A percentile compares a stretch with the other conserved stretches of the same genome.
These are phyloP conservation scores for Lordiphosa stackelbergi DNA, from an alignment of 1,140 invertebrate species.

Conservation along the genomic window DNA sequence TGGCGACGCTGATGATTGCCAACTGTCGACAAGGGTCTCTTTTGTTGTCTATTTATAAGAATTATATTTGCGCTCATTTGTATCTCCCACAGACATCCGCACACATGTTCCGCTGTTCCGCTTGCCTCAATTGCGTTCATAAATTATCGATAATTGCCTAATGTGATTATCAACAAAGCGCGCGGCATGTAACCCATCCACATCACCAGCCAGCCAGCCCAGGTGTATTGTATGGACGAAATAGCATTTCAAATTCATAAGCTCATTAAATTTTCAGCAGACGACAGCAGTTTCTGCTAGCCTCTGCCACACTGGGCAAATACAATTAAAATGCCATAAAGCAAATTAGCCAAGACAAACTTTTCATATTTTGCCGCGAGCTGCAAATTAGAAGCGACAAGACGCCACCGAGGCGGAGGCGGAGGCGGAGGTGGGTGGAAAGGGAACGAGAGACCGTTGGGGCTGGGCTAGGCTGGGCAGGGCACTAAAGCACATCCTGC, in stretches of 20 bases:
- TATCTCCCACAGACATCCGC: conserved; percentile 29
- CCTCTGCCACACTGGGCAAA: conserved; percentile 49
- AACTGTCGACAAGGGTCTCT: conserved; percentile 69
- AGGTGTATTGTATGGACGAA: conserved; percentile 37
- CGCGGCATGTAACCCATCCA: conserved; percentile 13
- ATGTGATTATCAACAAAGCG: conserved; percentile 44
- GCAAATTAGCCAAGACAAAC: conserved; percentile 74
- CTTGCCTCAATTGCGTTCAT: conserved; percentile 62
- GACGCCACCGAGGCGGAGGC: conserved; percentile 16
- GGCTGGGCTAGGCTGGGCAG: conserved; percentile 16
- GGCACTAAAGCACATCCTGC: conserved; percentile 70
- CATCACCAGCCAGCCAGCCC: background rate
- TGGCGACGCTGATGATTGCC: conserved; percentile 51
- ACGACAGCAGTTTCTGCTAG: conserved; percentile 30
- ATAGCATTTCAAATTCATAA: conserved; percentile 63
- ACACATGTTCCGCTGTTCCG: conserved; percentile 40
- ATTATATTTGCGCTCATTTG: conserved; percentile 72
- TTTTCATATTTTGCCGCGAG: conserved; percentile 69
- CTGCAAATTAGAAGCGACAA: conserved; percentile 65
- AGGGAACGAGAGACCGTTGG: conserved; percentile 13
- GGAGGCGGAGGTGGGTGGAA: background rate
- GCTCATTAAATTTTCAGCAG: conserved; percentile 70
- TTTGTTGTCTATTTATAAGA: conserved; percentile 73
- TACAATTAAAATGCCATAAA: conserved; percentile 76
- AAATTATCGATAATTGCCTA: conserved; percentile 69